phyloP scores from a whole-genome alignment of 2,888 invertebrate species.

The Limnephilus lunatus region DNA sequence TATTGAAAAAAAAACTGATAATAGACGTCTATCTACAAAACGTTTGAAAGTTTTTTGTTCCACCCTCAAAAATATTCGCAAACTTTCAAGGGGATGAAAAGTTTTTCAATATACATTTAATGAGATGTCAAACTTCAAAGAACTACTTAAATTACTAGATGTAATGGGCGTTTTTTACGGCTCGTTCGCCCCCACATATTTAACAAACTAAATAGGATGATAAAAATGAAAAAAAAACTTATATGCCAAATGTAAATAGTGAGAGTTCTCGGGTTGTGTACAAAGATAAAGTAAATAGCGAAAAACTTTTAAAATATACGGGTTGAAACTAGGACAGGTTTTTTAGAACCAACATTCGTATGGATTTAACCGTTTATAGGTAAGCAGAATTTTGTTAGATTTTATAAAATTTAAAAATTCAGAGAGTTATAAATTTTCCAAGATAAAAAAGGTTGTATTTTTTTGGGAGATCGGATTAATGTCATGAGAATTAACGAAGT shows the following conservation, averaged over 20 bases:
- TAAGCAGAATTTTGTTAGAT: too few relatives aligned
- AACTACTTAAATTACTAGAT: slow-evolving; percentile 2
- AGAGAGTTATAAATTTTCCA: too few relatives aligned
- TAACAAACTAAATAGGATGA: neutral
- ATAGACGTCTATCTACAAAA: neutral
- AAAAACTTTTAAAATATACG: neutral
- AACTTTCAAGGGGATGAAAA: neutral
- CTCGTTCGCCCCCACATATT: neutral
- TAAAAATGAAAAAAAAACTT: neutral
- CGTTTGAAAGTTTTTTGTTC: neutral
- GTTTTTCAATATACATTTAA: slow-evolving; percentile 27
- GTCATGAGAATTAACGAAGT: too few relatives aligned
- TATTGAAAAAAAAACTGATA: neutral
- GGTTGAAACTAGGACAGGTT: neutral
- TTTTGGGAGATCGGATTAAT: too few relatives aligned
- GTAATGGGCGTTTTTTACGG: neutral
- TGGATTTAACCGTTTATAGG: too few relatives aligned
- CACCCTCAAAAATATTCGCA: neutral
- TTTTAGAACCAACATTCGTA: neutral
- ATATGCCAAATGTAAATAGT: neutral
- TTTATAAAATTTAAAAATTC: too few relatives aligned
- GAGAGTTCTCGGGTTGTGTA: neutral
- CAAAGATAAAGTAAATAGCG: neutral
- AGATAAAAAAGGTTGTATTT: too few relatives aligned
- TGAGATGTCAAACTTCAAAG: slow-evolving; percentile 13